Percentiles rank a stretch among this genome's conserved stretches.
Conservation (phyloP, 2,888 invertebrate genomes). For the Xanthorhoe designata region DNA sequence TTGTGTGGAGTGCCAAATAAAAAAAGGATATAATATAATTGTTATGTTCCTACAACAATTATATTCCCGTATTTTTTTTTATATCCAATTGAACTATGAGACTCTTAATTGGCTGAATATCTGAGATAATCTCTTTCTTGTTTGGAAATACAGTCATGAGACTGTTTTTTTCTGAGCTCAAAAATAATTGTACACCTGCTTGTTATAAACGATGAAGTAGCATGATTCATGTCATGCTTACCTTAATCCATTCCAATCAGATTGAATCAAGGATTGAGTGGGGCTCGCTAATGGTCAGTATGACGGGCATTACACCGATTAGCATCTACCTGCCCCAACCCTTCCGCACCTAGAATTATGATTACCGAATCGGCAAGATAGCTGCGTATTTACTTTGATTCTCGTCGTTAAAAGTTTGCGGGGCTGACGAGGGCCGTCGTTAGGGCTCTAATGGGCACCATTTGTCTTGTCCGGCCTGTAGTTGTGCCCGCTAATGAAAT, state of each 20-base stretch:
- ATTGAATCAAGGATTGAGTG: slow-evolving; percentile 22
- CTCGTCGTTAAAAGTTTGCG: slow-evolving; percentile 84
- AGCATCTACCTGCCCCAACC: slow-evolving; percentile 72
- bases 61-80: too few species aligned
- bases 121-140: too few species aligned
- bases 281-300: slow-evolving; percentile 49
- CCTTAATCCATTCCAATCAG: slow-evolving; percentile 26
- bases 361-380: slow-evolving; percentile 84
- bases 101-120: too few species aligned
- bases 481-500: slow-evolving; percentile 86
- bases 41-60: too few species aligned
- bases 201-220: neutral
- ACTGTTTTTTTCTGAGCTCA: too few species aligned
- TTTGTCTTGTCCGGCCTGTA: slow-evolving; percentile 86
- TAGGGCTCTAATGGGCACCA: slow-evolving; percentile 84
- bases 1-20: too few species aligned
- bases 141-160: neutral
- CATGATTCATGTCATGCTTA: slow-evolving; percentile 11
- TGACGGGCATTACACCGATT: slow-evolving; percentile 54
- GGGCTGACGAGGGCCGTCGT: slow-evolving; percentile 83
- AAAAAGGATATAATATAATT: too few species aligned
- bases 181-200: neutral
- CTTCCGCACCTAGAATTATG: slow-evolving; percentile 72
- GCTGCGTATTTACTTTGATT: slow-evolving; percentile 85
- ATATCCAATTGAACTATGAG: too few species aligned